Evolutionary conservation across 2,888 invertebrate genomes (phyloP).

Genomic region (Oscheius myriophilus): DNA sequence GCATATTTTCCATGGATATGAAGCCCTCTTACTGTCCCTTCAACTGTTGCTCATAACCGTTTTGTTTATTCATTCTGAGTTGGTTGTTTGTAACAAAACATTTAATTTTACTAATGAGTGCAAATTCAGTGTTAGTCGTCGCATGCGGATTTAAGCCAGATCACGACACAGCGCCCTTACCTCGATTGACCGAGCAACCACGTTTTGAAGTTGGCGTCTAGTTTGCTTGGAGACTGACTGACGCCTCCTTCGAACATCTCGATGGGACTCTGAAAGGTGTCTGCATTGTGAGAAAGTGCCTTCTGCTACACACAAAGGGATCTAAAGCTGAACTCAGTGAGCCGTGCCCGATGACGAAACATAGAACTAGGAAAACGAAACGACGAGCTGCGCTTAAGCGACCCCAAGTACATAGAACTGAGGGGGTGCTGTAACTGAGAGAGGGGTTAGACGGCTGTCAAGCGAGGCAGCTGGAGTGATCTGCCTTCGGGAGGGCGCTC

Average conservation of each 20-base stretch:
- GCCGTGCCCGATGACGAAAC: slow-evolving; percentile 25
- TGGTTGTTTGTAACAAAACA: background rate
- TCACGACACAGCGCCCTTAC: slow-evolving; percentile 44
- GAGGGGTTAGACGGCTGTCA: no score
- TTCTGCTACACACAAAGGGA: slow-evolving; percentile 23
- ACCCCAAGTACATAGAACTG: no score
- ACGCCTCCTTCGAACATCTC: slow-evolving; percentile 71
- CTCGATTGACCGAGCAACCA: slow-evolving; percentile 70
- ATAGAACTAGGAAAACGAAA: slow-evolving; percentile 12
- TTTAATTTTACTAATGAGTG: slow-evolving; percentile 6
- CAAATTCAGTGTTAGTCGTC: slow-evolving; percentile 17
- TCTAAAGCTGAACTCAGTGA: slow-evolving; percentile 24
- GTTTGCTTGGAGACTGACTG: slow-evolving; percentile 69
- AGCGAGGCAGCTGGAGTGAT: no score
- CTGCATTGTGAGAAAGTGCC: background rate
- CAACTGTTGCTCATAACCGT: no score
- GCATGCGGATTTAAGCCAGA: slow-evolving; percentile 21
- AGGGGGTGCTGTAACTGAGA: no score
- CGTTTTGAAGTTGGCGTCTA: slow-evolving; percentile 71
- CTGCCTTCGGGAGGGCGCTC: no score
- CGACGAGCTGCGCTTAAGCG: background rate
- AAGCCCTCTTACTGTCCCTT: no score
- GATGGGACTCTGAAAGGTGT: slow-evolving; percentile 66
- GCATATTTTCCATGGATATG: no score
- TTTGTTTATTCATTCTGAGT: background rate